Evolutionary conservation across 2,888 invertebrate genomes (phyloP), one percentile per base, ranked within the genome.

Genomic region (Aplocera efformata): DNA sequence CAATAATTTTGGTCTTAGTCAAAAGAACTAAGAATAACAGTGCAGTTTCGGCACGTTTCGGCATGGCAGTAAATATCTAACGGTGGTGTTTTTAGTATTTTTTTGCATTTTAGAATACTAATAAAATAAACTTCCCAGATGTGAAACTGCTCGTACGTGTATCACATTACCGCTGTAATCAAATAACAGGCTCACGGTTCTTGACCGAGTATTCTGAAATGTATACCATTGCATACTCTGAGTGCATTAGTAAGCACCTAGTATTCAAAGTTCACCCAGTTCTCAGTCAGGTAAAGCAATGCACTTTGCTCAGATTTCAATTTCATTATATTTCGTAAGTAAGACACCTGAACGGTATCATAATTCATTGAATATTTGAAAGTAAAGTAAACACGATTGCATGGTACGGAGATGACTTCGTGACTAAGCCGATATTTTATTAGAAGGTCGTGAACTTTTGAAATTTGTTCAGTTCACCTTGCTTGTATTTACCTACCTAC

Each of bases 371-470:
- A 38, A 28, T 30, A 30, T 48, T 53, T 46, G 49, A 48, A 55
- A 50, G 52, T 40, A 45, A 45, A 41, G 41, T 52, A 50, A 48
- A 49, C 36, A 41, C 25, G 25, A 45, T 55, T 56, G 46, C 44
- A 34, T 37, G 42, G 27, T 48, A 32, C 53, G 35, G 45, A 61
- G 65, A 69, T 61, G 58, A 62, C 60, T 62, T 70, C 71, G 66
- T 72, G 67, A 72, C 67, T 60, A 47, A 55, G 46, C 47, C 50
- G 52, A 55, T 65, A 64, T 60, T 58, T 42, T 48, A 62, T 42
- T 48, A 62, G 58, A 67, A 70, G 72, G 67, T 71, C 76, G 62
- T 77, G 75, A 79, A 73, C 79, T 79, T 79, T 75, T 67, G 58
- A 56, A 63, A 62, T 63, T 60, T 64, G 62, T 67, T 78, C 69